A percentile compares a stretch with the other conserved stretches of the same genome.
phyloP scores from a whole-genome alignment of 92 coral and sea anemone species.

The Palythoa heliodiscus region DNA sequence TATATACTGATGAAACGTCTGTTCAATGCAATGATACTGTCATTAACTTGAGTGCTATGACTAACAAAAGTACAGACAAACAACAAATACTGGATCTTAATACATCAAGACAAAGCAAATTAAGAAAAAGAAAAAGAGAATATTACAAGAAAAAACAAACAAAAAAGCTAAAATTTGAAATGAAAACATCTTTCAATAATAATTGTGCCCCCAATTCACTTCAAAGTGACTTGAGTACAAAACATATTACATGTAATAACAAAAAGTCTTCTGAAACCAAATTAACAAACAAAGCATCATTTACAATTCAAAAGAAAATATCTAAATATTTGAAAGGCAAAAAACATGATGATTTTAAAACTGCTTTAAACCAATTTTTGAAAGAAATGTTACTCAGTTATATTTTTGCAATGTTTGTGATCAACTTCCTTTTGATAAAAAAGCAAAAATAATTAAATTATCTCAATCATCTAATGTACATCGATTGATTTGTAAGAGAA shows the following conservation, averaged over 20 bases:
- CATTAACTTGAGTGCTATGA: neutral
- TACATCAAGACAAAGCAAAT: conserved; percentile 40
- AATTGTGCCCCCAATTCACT: conserved; percentile 36
- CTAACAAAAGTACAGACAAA: conserved; percentile 13
- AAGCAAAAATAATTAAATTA: conserved; percentile 33
- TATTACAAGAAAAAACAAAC: conserved; percentile 36
- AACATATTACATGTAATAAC: conserved; percentile 40
- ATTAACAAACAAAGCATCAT: conserved; percentile 46
- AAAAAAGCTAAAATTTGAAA: conserved; percentile 36
- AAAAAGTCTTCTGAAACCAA: conserved; percentile 40
- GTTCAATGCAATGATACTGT: conserved; percentile 5
- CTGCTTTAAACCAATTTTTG: conserved; percentile 10
- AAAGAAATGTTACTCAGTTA: conserved; percentile 16
- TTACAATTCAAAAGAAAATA: conserved; percentile 44
- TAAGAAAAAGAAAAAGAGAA: conserved; percentile 40
- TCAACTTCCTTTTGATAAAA: conserved; percentile 36
- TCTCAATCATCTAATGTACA: conserved; percentile 28
- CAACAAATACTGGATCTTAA: conserved; percentile 23
- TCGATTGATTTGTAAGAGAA: conserved; percentile 31
- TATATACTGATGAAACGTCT: neutral
- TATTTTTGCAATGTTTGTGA: conserved; percentile 44
- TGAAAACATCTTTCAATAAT: conserved; percentile 38
- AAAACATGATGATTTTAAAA: conserved; percentile 22
- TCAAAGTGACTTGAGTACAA: conserved; percentile 31
- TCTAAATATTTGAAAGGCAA: conserved; percentile 41